A percentile compares a stretch with the other conserved stretches of the same genome.
phyloP scores from a whole-genome alignment of 2,888 invertebrate species.

The Mylabris sibirica region DNA sequence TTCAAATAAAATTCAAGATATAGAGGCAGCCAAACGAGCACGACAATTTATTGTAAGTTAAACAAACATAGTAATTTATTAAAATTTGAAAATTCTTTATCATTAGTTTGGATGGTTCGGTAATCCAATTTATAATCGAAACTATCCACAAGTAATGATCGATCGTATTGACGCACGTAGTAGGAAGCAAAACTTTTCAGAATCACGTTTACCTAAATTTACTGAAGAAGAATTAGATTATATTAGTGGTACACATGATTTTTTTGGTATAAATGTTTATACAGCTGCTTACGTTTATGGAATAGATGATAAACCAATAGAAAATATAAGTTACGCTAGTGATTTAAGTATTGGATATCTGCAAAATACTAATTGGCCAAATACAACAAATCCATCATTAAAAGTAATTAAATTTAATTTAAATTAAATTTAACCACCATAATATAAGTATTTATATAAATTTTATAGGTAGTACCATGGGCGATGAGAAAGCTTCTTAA shows the following conservation, averaged over 20 bases:
- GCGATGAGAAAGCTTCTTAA: conserved; percentile 36
- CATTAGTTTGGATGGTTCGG: conserved; percentile 43
- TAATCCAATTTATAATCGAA: conserved; percentile 72
- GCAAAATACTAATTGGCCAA: conserved; percentile 24
- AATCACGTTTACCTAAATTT: conserved; percentile 71
- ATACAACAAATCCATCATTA: conserved; percentile 15
- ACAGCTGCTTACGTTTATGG: conserved; percentile 64
- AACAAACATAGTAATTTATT: conserved; percentile 60
- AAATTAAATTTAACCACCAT: not conserved
- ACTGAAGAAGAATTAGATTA: conserved; percentile 66
- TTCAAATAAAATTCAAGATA: conserved; percentile 55
- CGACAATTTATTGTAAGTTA: conserved; percentile 59
- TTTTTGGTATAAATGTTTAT: conserved; percentile 80
- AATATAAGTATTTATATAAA: not conserved
- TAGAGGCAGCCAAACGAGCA: conserved; percentile 68
- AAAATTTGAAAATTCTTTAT: too few relatives aligned
- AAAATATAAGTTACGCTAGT: not conserved
- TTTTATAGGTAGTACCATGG: conserved; percentile 38
- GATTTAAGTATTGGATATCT: conserved; percentile 16
- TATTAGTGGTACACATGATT: conserved; percentile 72
- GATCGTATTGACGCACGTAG: conserved; percentile 67
- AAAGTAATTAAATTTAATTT: conserved; percentile 19
- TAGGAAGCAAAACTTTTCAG: conserved; percentile 53
- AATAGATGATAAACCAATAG: conserved; percentile 19
- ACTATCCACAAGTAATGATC: conserved; percentile 73